Evolutionary conservation across 1,140 invertebrate genomes (phyloP).

Genomic region (Psilanteris sp.): DNA sequence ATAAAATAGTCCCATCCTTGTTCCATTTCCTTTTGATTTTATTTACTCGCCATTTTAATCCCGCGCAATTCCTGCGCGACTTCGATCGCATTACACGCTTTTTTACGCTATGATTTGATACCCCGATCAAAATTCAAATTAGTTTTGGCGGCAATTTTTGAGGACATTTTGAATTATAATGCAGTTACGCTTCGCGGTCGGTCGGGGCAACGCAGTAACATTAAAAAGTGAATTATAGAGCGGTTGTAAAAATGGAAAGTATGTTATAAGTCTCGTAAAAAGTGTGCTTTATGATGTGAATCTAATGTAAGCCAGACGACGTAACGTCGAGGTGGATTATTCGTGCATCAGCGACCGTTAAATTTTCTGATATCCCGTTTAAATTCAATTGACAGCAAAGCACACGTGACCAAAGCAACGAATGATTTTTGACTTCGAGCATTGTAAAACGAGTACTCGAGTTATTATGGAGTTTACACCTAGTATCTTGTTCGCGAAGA

Average conservation of each 20-base stretch:
- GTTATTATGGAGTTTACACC: constrained; percentile 40
- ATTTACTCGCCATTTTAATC: too few species aligned
- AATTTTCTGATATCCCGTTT: constrained; percentile 41
- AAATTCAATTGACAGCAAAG: constrained; percentile 56
- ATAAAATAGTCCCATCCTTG: too few species aligned
- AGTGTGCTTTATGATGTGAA: constrained; percentile 32
- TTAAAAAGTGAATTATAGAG: constrained; percentile 3
- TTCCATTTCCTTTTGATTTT: too few species aligned
- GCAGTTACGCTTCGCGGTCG: too few species aligned
- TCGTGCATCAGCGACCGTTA: constrained; percentile 45
- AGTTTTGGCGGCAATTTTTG: too few species aligned
- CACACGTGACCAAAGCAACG: constrained; percentile 61
- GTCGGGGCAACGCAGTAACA: too few species aligned
- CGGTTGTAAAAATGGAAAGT: constrained; percentile 7
- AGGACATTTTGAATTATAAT: too few species aligned
- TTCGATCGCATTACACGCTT: too few species aligned
- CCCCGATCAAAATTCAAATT: too few species aligned
- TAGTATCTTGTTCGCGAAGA: constrained; percentile 32
- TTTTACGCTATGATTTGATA: too few species aligned
- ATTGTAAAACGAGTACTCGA: constrained; percentile 49
- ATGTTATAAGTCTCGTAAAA: constrained; percentile 24
- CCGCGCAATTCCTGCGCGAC: too few species aligned
- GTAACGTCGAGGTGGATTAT: constrained; percentile 46
- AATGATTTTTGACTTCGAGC: constrained; percentile 49
- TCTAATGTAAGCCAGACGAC: constrained; percentile 24